Conservation (phyloP, 2,888 invertebrate species). For the Seira sanloemensis region DNA sequence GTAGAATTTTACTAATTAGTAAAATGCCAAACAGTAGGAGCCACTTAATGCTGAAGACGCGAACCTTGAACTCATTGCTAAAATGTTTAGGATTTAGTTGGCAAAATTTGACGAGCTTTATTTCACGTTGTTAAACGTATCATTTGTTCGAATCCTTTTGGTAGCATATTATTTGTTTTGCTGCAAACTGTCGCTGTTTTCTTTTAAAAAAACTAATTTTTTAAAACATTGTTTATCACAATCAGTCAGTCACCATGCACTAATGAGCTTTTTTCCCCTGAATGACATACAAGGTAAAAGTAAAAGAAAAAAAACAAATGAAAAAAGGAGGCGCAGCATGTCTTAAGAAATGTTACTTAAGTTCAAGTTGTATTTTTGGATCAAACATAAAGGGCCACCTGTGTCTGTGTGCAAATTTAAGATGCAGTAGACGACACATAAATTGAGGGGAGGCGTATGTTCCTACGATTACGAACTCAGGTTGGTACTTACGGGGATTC, state of each 20-base stretch:
- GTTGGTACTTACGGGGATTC: too few relatives aligned
- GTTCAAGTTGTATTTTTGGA: constrained; percentile 5
- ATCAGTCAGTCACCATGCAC: constrained; percentile 40
- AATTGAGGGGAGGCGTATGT: too few relatives aligned
- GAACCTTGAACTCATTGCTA: neutral
- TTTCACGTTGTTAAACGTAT: neutral
- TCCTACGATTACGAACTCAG: too few relatives aligned
- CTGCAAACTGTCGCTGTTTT: neutral
- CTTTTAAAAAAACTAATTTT: neutral
- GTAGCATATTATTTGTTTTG: constrained; percentile 1
- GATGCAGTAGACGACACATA: too few relatives aligned
- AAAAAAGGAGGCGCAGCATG: neutral
- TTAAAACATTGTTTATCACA: neutral
- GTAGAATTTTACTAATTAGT: constrained; percentile 53
- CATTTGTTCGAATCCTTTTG: neutral
- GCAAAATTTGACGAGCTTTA: neutral
- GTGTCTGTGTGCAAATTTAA: constrained; percentile 2
- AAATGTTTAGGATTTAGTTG: neutral
- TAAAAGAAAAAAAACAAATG: constrained; percentile 21
- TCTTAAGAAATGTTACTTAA: neutral
- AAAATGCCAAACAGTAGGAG: constrained; percentile 36
- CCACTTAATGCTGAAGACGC: too few relatives aligned
- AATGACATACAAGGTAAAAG: neutral
- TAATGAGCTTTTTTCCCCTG: constrained; percentile 41
- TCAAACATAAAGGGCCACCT: constrained; percentile 1